Conservation (phyloP, 2,113 vertebrate genomes). For the Cettia cetti region DNA sequence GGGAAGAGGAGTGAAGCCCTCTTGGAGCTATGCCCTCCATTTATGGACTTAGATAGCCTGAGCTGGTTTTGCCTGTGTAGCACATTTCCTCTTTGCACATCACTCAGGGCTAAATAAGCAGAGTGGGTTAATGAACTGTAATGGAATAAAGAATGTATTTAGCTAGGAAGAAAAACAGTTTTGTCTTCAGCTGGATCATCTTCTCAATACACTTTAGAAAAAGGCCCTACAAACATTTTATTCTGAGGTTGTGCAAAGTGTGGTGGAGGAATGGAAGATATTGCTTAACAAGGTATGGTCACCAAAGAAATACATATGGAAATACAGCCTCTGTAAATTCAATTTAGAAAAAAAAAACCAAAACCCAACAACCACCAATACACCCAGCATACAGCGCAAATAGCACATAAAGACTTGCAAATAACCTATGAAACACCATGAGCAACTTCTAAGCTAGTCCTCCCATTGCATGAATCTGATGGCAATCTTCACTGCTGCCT, state of each 20-base stretch:
- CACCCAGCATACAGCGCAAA: background rate
- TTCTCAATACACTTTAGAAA: background rate
- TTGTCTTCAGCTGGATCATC: background rate
- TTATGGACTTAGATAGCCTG: background rate
- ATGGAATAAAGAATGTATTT: background rate
- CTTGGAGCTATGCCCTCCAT: background rate
- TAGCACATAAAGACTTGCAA: background rate
- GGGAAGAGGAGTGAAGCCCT: background rate
- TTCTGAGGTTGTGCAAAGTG: background rate
- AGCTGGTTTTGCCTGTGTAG: background rate
- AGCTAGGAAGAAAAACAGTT: background rate
- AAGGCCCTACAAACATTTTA: background rate
- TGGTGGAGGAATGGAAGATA: background rate
- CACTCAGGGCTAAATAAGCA: background rate
- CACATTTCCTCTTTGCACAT: background rate
- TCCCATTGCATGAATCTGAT: background rate
- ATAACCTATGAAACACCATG: background rate
- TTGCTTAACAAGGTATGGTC: background rate
- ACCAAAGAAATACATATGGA: background rate
- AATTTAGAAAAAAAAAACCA: background rate
- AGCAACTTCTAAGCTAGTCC: background rate
- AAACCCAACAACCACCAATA: rapidly evolving
- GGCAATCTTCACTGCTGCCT: background rate
- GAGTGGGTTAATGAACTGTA: background rate
- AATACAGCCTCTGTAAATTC: background rate